Conservation (phyloP, 2,797 vertebrate species). For the Sebastes hubbsi region DNA sequence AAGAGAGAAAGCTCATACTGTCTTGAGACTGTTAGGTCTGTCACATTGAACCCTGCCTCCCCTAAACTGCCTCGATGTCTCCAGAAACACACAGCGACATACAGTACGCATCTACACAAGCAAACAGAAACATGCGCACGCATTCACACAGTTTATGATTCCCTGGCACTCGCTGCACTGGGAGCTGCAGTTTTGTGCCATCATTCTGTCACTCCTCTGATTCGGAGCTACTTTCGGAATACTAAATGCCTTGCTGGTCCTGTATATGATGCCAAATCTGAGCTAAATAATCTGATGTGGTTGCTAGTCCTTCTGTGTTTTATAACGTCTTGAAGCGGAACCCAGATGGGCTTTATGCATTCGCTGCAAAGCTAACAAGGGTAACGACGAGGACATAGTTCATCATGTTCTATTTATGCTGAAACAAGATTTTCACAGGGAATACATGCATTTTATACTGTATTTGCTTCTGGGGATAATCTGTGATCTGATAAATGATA, state of each 20-base stretch:
- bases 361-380: conserved; percentile 15
- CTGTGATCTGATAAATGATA: neutral
- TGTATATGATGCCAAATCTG: conserved; percentile 8
- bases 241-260: conserved; percentile 49
- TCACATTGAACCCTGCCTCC: conserved; percentile 35
- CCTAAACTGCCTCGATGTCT: conserved; percentile 19
- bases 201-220: conserved; percentile 67
- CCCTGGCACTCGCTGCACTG: conserved; percentile 37
- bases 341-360: conserved; percentile 10
- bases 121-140: neutral
- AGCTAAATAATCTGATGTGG: conserved; percentile 21
- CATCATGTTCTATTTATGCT: neutral
- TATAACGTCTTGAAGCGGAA: neutral
- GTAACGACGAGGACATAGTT: neutral
- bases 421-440: neutral
- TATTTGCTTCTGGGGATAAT: neutral
- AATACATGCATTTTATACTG: neutral
- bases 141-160: conserved; percentile 41
- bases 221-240: conserved; percentile 57
- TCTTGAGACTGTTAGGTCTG: conserved; percentile 25
- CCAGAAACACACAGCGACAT: neutral
- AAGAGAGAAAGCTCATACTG: conserved; percentile 10
- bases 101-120: neutral
- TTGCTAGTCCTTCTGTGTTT: conserved; percentile 16
- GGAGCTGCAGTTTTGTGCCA: conserved; percentile 55